Evolutionary conservation across 2,797 vertebrate species (phyloP).

Genomic region (Anas georgica): DNA sequence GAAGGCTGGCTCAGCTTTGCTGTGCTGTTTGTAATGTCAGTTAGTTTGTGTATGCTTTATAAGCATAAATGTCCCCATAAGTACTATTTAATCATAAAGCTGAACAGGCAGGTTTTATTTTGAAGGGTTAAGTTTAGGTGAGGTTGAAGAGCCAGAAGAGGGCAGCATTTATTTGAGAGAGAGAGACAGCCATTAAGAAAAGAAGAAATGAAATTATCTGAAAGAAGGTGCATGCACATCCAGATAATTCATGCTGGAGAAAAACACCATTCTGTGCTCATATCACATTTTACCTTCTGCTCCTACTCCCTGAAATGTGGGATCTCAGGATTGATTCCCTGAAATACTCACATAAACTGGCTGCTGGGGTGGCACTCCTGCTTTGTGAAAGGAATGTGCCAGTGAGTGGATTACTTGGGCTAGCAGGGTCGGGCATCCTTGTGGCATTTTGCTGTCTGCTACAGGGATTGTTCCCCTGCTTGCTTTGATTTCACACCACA

Average conservation of each 20-base stretch:
- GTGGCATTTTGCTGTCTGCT: not conserved
- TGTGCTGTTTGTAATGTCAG: not conserved
- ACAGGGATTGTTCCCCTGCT: not conserved
- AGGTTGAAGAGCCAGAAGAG: slow-evolving; percentile 75
- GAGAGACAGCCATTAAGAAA: not conserved
- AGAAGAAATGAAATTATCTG: not conserved
- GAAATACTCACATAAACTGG: not conserved
- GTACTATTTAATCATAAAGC: not conserved
- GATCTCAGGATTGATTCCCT: not conserved
- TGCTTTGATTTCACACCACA: not conserved
- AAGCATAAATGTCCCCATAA: not conserved
- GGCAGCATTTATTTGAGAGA: slow-evolving; percentile 69
- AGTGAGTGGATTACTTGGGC: not conserved
- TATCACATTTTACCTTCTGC: not conserved
- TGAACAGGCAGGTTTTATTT: not conserved
- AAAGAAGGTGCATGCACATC: not conserved
- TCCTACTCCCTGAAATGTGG: not conserved
- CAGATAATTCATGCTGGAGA: not conserved
- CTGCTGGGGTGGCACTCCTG: not conserved
- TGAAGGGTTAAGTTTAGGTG: not conserved
- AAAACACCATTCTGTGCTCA: not conserved
- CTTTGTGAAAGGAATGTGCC: not conserved
- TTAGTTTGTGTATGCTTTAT: not conserved
- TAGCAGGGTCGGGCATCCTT: not conserved
- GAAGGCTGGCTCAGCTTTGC: not conserved